phyloP scores from a whole-genome alignment of 2,113 vertebrate genomes.

The Antigone vipio region DNA sequence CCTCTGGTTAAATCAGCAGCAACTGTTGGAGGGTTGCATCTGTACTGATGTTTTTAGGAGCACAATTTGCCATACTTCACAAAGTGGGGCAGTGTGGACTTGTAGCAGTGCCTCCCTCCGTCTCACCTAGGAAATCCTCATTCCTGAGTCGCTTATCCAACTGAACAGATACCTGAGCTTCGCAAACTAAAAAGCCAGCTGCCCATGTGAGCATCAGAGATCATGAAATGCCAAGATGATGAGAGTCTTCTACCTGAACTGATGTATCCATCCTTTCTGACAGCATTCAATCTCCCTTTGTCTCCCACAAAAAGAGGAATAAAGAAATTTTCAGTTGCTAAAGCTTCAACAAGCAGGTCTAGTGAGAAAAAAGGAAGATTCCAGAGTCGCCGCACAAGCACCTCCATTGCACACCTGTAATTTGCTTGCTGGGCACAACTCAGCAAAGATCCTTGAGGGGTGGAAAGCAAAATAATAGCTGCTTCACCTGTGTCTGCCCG shows the following conservation, averaged over 20 bases:
- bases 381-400: background rate
- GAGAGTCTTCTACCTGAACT: background rate
- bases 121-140: background rate
- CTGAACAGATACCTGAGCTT: background rate
- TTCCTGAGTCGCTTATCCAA: background rate
- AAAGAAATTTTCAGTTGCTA: background rate
- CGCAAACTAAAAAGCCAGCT: background rate
- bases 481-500: background rate
- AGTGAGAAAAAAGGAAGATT: background rate
- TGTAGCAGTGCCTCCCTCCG: background rate
- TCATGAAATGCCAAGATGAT: background rate
- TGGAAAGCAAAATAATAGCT: background rate
- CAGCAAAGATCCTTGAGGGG: background rate
- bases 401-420: rapidly evolving
- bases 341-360: background rate
- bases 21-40: rapidly evolving
- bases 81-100: background rate
- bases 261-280: background rate
- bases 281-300: background rate
- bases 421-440: background rate
- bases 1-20: background rate
- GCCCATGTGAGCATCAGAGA: background rate
- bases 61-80: rapidly evolving
- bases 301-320: background rate
- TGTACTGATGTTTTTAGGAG: background rate